These are phyloP conservation scores for Sesamia nonagrioides DNA, from an alignment of 1,140 invertebrate species.

Conservation along the genomic window DNA sequence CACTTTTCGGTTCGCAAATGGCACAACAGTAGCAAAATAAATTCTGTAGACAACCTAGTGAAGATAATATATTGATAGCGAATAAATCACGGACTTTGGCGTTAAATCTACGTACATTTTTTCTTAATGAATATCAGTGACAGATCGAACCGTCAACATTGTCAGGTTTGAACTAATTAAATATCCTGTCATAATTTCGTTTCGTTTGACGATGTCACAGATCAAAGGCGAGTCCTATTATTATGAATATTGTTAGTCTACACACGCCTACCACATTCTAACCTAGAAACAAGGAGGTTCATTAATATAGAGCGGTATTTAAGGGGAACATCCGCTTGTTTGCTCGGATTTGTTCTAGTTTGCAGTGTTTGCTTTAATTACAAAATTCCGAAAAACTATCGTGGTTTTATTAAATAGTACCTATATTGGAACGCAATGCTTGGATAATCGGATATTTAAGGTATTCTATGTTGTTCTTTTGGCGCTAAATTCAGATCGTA, in stretches of 20 bases:
- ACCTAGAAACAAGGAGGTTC: constrained; percentile 46
- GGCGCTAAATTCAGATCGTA: no score
- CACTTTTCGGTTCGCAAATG: constrained; percentile 14
- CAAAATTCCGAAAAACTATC: background rate
- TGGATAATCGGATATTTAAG: no score
- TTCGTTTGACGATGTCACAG: constrained; percentile 42
- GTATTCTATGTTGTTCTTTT: no score
- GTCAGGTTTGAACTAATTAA: constrained; percentile 44
- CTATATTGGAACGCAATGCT: background rate
- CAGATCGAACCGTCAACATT: constrained; percentile 39
- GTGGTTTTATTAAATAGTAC: background rate
- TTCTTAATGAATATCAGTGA: constrained; percentile 25
- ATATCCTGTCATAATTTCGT: constrained; percentile 55
- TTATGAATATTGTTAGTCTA: constrained; percentile 48
- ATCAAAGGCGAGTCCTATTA: constrained; percentile 52
- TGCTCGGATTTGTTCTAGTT: constrained; percentile 2
- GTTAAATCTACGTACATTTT: constrained; percentile 23
- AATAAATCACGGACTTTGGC: constrained; percentile 10
- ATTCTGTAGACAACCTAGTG: background rate
- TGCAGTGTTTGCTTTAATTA: background rate
- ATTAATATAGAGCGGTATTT: constrained; percentile 32
- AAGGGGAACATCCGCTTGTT: constrained; percentile 5
- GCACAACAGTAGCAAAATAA: constrained; percentile 28
- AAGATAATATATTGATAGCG: constrained; percentile 19
- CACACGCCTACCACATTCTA: constrained; percentile 45